A percentile compares a stretch with the other conserved stretches of the same genome.
Conservation (phyloP, 2,113 vertebrate genomes). For the Rhinoptilus africanus region DNA sequence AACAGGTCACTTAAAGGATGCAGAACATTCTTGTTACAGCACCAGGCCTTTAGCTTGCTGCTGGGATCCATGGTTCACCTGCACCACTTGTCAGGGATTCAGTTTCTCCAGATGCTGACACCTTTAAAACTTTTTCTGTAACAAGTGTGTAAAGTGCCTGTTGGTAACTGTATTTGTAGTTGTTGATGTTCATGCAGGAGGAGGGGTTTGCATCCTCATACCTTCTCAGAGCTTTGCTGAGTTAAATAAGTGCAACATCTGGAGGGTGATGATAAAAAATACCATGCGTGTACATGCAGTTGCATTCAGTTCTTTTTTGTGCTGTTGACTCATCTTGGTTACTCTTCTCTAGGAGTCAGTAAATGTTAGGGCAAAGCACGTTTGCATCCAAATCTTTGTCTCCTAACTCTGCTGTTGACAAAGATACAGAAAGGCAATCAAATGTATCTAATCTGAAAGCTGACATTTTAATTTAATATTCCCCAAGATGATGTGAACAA, state of each 20-base stretch:
- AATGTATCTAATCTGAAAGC: conserved; percentile 13
- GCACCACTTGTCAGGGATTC: neutral
- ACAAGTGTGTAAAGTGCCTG: neutral
- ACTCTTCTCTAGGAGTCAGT: neutral
- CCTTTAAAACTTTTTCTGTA: neutral
- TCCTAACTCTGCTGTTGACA: neutral
- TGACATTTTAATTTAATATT: conserved; percentile 33
- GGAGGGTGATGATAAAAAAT: neutral
- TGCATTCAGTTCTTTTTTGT: neutral
- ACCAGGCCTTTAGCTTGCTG: neutral
- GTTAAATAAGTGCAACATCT: neutral
- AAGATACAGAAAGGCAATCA: neutral
- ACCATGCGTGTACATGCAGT: rapidly evolving
- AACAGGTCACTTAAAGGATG: neutral
- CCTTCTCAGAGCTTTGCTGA: neutral
- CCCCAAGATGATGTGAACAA: neutral
- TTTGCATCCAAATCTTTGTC: neutral
- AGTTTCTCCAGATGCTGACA: neutral
- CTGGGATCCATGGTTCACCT: neutral
- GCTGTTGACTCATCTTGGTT: neutral
- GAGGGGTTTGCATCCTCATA: neutral
- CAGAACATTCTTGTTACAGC: neutral
- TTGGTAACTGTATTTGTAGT: neutral
- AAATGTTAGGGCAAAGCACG: neutral
- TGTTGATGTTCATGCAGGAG: neutral